Base-by-base conservation (phyloP, 2,113 vertebrate genomes). In the Acrocephalus kingi region DNA sequence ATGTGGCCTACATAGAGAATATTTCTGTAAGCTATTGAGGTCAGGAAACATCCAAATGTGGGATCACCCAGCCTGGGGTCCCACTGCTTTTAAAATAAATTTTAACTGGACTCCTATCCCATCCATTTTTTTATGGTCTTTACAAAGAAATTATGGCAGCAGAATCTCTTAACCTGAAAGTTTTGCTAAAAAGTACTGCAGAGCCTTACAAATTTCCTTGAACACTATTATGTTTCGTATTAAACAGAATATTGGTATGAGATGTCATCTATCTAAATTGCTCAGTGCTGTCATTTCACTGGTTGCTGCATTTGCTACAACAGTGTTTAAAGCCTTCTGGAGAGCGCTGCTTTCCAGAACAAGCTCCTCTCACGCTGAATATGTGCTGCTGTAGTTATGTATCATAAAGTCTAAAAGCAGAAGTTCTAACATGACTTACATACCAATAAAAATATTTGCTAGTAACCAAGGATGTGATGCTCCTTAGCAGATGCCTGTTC, bases 361-460 rank as follows among this genome's bases (percentile, higher is more conserved):
- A 2, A 84, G 59, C 68, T 91, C 51, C 46, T 80, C 87, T 91
- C 49, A 31, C 11, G 1, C 28, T 51, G 67, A 77, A 77, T 55
- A 35, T 52, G 63, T 62, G 73, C 84, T 84, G 35, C 51, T 66
- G 35, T 48, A 71, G 78, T 76, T 83, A 74, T 48, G 67, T 37
- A 77, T 33, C 67, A 69, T 83, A 67, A 88, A 91, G 55, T 52
- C 46, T 43, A 93, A 93, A 93, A 93, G 66, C 56, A 91, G 81
- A 85, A 95, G 46, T 91, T 93, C 84, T 74, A 95, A 79, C 63
- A 94, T 45, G 63, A 88, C 78, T 96, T 90, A 94, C 74, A 83
- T 71, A 85, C 25, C 55, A 91, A 94, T 88, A 95, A 95, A 95
- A 94, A 93, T 93, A 85, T 94, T 96, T 95, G 25, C 68, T 91